These are phyloP conservation scores for Trilocha varians DNA, from an alignment of 2,888 invertebrate genomes.

Conservation along the genomic window DNA sequence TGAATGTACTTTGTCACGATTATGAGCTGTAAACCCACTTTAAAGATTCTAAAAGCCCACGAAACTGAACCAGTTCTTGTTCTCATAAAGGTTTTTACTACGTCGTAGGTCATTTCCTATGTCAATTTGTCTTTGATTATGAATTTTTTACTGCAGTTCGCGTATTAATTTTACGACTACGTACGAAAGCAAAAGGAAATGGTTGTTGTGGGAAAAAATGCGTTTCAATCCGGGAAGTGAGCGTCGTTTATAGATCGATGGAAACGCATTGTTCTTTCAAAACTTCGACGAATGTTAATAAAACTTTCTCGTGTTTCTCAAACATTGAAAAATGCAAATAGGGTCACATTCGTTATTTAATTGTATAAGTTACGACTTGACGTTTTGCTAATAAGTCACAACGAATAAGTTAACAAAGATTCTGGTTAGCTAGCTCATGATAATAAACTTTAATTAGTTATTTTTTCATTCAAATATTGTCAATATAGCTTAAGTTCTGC, in stretches of 20 bases:
- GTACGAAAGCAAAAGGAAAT: conserved; percentile 27
- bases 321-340: neutral
- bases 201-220: conserved; percentile 32
- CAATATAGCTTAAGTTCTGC: too few relatives aligned
- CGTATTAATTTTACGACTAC: conserved; percentile 20
- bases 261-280: conserved; percentile 31
- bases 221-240: conserved; percentile 34
- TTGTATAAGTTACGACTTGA: too few relatives aligned
- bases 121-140: conserved; percentile 10
- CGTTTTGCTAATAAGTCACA: too few relatives aligned
- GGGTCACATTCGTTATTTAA: too few relatives aligned
- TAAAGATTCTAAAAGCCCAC: too few relatives aligned
- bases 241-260: conserved; percentile 17
- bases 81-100: neutral
- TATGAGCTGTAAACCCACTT: too few relatives aligned
- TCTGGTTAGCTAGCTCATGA: too few relatives aligned
- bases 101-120: conserved; percentile 14
- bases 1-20: too few relatives aligned
- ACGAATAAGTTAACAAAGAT: too few relatives aligned
- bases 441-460: too few relatives aligned
- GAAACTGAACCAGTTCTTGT: neutral
- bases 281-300: conserved; percentile 25
- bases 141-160: conserved; percentile 10
- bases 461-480: too few relatives aligned
- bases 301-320: conserved; percentile 15